Evolutionary conservation across 2,797 vertebrate species (phyloP), one percentile per base, ranked within the genome.

Genomic region (Erithacus rubecula): DNA sequence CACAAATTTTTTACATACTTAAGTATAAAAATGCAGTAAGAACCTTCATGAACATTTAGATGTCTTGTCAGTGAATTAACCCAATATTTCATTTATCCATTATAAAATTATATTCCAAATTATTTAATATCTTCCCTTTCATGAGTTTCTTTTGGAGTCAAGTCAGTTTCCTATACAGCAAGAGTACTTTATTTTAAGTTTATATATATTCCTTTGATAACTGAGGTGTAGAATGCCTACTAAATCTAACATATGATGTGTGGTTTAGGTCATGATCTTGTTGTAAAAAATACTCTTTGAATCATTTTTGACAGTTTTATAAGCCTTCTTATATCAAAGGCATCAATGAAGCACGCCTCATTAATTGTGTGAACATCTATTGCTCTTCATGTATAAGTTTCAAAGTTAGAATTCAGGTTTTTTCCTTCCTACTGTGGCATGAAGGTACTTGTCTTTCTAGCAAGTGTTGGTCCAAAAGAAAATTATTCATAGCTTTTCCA

Each of bases 241-340:
- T 83, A 89, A 87, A 94, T 51, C 11, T 81, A 86, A 71, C 19
- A 63, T 7, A 75, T 22, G 10, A 87, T 37, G 15, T 29, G 43
- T 76, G 32, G 11, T 86, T 94, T 83, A 87, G 53, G 79, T 88
- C 72, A 83, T 23, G 39, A 32, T 71, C 86, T 84, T 87, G 29
- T 55, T 93, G 59, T 49, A 86, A 90, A 84, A 92, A 90, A 56
- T 41, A 76, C 23, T 89, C 74, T 75, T 92, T 94, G 90, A 91
- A 95, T 95, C 0, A 76, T 72, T 93, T 81, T 72, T 94, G 85
- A 72, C 83, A 94, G 63, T 55, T 94, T 95, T 95, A 88, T 87
- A 90, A 88, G 41, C 30, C 34, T 59, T 85, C 55, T 84, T 88
- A 67, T 70, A 90, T 86, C 88, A 88, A 91, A 94, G 70, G 9